Evolutionary conservation across 2,797 vertebrate species (phyloP).

Genomic region (Simalia tracyae): DNA sequence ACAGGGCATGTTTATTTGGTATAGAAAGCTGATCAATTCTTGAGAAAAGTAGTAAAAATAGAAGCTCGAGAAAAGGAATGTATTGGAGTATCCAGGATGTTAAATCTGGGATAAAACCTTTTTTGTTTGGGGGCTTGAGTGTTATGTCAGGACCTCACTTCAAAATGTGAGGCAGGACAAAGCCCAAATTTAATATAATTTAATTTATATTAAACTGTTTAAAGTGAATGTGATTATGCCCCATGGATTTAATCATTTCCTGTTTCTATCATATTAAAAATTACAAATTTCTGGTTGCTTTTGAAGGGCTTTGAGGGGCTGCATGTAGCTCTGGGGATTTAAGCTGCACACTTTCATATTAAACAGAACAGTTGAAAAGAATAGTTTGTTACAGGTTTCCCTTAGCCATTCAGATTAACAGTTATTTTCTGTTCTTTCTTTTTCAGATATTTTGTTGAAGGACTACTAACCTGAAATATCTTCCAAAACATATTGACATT

Average conservation of each 20-base stretch:
- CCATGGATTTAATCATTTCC: neutral
- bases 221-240: neutral
- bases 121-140: neutral
- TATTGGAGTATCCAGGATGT: neutral
- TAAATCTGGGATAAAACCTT: neutral
- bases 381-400: neutral
- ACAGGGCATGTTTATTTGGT: neutral
- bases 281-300: neutral
- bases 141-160: neutral
- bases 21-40: neutral
- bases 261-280: neutral
- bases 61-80: neutral
- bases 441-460: slow-evolving; percentile 38
- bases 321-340: neutral
- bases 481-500: slow-evolving; percentile 24
- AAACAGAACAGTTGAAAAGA: neutral
- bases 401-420: neutral
- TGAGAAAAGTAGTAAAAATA: neutral
- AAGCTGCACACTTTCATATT: neutral
- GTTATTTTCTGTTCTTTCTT: slow-evolving; percentile 43
- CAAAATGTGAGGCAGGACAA: neutral
- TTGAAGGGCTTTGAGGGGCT: neutral
- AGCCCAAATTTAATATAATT: neutral
- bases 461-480: slow-evolving; percentile 29
- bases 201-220: neutral